Evolutionary conservation across 2,888 invertebrate genomes (phyloP), one percentile per base, ranked within the genome.

Genomic region (Sisyra nigra): DNA sequence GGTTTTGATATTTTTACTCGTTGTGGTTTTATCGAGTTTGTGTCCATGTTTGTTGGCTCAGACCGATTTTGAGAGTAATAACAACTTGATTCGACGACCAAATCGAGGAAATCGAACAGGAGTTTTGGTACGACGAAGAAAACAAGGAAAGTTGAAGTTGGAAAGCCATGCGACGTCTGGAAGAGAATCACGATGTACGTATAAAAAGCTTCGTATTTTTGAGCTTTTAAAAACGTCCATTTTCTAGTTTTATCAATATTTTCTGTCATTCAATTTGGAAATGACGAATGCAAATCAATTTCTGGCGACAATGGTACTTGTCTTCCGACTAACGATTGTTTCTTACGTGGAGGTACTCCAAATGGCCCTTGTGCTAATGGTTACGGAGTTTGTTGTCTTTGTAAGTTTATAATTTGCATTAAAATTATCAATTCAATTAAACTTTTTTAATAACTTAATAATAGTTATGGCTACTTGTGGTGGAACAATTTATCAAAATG

Each of bases 301-400:
- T 76, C 78, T 0, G 86, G 86, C 0, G 85, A 87, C 56, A 79
- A 79, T 52, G 89, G 89, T 10, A 85, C 81, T 8, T 89, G 89
- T 54, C 67, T 86, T 55, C 73, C 82, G 1, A 65, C 74, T 48
- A 57, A 57, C 57, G 85, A 89, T 57, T 91, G 89, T 55, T 56
- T 70, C 1, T 63, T 72, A 24, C 66, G 78, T 33, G 80, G 81
- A 1, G 88, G 88, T 2, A 71, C 77, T 0, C 71, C 79, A 2
- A 80, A 77, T 48, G 87, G 87, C 2, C 70, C 78, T 44, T 89
- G 88, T 56, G 88, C 87, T 1, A 79, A 74, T 46, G 80, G 81
- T 9, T 84, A 74, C 52, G 84, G 83, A 2, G 69, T 77, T 4
- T 84, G 84, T 56, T 84, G 84, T 56, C 68, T 80, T 31, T 79